Evolutionary conservation across 2,113 vertebrate species (phyloP).

Genomic region (Otus sunia): DNA sequence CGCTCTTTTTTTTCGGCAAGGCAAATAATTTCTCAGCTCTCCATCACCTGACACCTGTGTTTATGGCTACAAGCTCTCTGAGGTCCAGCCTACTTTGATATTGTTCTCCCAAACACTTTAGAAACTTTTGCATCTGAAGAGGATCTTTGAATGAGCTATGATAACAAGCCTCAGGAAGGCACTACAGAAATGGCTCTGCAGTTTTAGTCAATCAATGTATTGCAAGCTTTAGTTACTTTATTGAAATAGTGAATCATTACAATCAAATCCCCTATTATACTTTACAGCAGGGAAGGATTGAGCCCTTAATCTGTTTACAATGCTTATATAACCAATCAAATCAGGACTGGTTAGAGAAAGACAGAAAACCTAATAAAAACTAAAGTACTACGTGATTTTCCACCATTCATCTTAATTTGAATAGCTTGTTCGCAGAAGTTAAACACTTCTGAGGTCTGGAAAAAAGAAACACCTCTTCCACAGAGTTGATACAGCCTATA

Average conservation of each 20-base stretch:
- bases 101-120: not conserved
- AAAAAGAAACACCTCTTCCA: not conserved
- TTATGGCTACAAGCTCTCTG: not conserved
- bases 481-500: not conserved
- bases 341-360: not conserved
- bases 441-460: not conserved
- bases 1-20: not conserved
- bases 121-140: not conserved
- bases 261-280: not conserved
- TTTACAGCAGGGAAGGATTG: not conserved
- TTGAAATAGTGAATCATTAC: not conserved
- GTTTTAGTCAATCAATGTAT: not conserved
- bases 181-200: not conserved
- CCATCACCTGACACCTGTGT: not conserved
- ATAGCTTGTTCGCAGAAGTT: not conserved
- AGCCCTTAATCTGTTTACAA: not conserved
- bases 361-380: conserved; percentile 2
- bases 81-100: not conserved
- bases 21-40: not conserved
- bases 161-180: not conserved
- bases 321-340: not conserved
- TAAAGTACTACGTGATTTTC: not conserved
- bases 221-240: not conserved
- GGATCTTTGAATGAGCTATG: not conserved
- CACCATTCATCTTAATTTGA: not conserved